Percentiles rank a stretch among this genome's conserved stretches.
Evolutionary conservation across 2,888 invertebrate genomes (phyloP).

Genomic region (Anoplius nigerrimus): DNA sequence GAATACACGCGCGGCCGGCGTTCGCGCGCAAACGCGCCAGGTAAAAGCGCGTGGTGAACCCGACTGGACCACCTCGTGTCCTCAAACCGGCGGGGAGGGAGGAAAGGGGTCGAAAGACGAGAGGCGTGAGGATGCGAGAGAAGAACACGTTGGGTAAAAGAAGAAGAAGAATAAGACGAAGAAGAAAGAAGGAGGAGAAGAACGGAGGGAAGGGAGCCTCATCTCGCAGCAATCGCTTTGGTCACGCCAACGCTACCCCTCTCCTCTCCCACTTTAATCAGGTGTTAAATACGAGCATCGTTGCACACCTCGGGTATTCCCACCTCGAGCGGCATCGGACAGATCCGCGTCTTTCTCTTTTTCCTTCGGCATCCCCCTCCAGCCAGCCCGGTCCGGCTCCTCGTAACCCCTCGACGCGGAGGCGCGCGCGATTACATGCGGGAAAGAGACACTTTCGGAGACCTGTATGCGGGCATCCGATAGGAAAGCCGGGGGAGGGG

Average conservation of each 20-base stretch:
- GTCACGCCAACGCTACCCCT: conserved; percentile 65
- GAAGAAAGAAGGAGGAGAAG: not conserved
- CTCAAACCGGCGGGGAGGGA: conserved; percentile 56
- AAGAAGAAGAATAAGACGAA: not conserved
- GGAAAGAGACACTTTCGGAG: not conserved
- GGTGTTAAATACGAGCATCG: conserved; percentile 73
- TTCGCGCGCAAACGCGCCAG: conserved; percentile 20
- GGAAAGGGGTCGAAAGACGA: conserved; percentile 18
- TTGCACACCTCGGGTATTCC: conserved; percentile 52
- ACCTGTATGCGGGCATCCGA: not conserved
- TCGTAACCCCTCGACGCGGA: conserved; percentile 11
- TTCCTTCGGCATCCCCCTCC: not conserved
- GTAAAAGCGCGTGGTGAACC: conserved; percentile 35
- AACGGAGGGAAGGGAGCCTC: conserved; percentile 41
- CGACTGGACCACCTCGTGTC: conserved; percentile 61
- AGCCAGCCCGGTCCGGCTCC: too few relatives aligned
- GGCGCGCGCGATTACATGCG: too few relatives aligned
- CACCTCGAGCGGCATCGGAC: conserved; percentile 24
- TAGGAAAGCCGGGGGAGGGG: not conserved
- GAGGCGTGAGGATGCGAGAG: conserved; percentile 24
- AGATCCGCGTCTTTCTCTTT: conserved; percentile 13
- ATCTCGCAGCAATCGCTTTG: conserved; percentile 68
- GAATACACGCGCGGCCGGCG: conserved; percentile 2
- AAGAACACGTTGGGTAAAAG: not conserved
- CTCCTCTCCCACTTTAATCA: conserved; percentile 67